Conservation (phyloP, 2,113 vertebrate genomes). For the Anguilla japonica region DNA sequence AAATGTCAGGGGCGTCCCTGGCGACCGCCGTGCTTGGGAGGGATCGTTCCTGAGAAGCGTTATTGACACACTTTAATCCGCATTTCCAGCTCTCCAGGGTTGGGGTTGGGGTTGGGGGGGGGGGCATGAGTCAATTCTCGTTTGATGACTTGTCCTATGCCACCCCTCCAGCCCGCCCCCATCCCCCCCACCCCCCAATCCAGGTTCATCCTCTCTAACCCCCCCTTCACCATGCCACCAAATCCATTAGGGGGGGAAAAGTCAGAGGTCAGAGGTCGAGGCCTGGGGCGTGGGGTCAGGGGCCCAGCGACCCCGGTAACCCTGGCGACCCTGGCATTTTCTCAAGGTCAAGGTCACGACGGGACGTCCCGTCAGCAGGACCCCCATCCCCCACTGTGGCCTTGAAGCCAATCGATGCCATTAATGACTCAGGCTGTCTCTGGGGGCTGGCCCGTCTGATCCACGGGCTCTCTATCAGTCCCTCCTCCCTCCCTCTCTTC, state of each 20-base stretch:
- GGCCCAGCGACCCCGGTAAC: conserved; percentile 58
- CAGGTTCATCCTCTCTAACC: background rate
- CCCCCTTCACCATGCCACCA: background rate
- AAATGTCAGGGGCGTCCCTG: conserved; percentile 83
- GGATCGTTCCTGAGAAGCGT: conserved; percentile 85
- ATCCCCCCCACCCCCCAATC: conserved; percentile 51
- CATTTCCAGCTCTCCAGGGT: conserved; percentile 63
- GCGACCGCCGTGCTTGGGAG: conserved; percentile 81
- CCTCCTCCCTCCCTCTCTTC: background rate
- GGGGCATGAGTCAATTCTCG: conserved; percentile 74
- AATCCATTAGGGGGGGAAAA: conserved; percentile 38
- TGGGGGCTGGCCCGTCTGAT: conserved; percentile 57
- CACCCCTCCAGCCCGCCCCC: no score
- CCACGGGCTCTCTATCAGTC: conserved; percentile 59
- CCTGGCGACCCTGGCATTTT: conserved; percentile 57
- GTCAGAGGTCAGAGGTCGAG: conserved; percentile 38
- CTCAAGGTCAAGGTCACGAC: conserved; percentile 85
- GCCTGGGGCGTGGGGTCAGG: conserved; percentile 65
- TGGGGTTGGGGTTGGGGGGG: conserved; percentile 18
- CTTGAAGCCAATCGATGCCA: conserved; percentile 85
- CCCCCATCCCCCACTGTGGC: conserved; percentile 78
- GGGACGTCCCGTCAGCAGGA: conserved; percentile 72
- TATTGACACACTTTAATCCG: conserved; percentile 87
- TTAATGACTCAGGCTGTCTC: conserved; percentile 68
- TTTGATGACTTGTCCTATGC: conserved; percentile 63